These are phyloP conservation scores for Coptodon rendalli DNA, from an alignment of 2,113 vertebrate species.

Conservation along the genomic window DNA sequence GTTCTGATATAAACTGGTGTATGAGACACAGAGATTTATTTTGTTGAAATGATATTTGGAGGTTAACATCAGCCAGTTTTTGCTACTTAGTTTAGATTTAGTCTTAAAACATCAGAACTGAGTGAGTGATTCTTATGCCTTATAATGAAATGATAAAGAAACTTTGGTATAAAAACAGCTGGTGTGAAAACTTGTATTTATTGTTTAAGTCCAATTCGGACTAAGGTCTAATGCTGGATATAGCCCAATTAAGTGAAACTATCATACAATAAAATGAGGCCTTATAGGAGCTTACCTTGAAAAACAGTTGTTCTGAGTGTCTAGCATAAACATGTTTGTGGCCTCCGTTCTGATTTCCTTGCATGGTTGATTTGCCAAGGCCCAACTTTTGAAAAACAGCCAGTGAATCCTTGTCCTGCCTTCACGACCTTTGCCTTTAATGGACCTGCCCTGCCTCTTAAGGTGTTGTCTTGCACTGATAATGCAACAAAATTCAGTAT, in stretches of 20 bases:
- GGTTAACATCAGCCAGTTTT: not conserved
- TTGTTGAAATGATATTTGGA: not conserved
- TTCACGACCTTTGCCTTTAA: constrained; percentile 29
- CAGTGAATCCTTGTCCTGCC: not conserved
- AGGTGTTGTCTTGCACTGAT: constrained; percentile 32
- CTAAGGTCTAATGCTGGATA: not conserved
- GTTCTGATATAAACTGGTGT: not conserved
- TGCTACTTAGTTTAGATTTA: not conserved
- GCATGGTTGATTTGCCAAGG: not conserved
- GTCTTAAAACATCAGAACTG: not conserved
- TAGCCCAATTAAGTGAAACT: not conserved
- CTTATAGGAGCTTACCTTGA: not conserved
- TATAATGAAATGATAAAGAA: not conserved
- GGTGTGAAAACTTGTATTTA: not conserved
- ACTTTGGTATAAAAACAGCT: not conserved
- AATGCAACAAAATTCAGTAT: not conserved
- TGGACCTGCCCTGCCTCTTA: not conserved
- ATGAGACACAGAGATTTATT: not conserved
- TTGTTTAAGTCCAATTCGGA: not conserved
- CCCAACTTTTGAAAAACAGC: not conserved
- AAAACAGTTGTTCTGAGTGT: not conserved
- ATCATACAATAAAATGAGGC: not conserved
- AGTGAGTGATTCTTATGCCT: not conserved
- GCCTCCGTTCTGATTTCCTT: not conserved
- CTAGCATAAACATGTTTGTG: not conserved